Evolutionary conservation across 35 echinoderm and acorn worm genomes (phyloP).

Genomic region (Diadema setosum): DNA sequence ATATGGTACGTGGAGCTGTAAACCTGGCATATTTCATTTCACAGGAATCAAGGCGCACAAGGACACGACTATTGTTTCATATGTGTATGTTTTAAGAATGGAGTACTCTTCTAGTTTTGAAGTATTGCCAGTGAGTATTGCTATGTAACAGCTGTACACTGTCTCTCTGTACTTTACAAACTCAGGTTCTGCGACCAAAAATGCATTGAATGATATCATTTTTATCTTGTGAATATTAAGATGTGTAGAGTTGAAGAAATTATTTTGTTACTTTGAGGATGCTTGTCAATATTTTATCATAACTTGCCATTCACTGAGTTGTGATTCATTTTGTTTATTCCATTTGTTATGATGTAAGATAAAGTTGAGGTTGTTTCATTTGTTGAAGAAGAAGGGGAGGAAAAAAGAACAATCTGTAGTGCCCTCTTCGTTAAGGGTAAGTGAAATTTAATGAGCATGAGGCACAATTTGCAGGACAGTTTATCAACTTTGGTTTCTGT

Average conservation of each 20-base stretch:
- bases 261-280: background rate
- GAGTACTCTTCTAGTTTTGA: no score
- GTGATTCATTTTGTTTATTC: background rate
- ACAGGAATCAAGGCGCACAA: no score
- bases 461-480: no score
- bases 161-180: background rate
- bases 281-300: background rate
- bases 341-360: no score
- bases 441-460: no score
- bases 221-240: background rate
- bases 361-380: no score
- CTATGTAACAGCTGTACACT: background rate
- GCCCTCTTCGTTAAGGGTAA: no score
- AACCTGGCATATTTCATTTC: no score
- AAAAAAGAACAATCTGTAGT: background rate
- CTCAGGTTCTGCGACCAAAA: background rate
- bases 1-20: no score
- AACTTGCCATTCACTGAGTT: background rate
- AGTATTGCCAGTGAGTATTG: background rate
- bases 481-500: no score
- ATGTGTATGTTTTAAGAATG: no score
- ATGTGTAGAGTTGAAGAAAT: background rate
- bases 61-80: no score
- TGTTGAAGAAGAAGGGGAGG: background rate
- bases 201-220: background rate